A percentile compares a stretch with the other conserved stretches of the same genome.
phyloP scores from a whole-genome alignment of 2,888 invertebrate species.

The Pandemis heparana region DNA sequence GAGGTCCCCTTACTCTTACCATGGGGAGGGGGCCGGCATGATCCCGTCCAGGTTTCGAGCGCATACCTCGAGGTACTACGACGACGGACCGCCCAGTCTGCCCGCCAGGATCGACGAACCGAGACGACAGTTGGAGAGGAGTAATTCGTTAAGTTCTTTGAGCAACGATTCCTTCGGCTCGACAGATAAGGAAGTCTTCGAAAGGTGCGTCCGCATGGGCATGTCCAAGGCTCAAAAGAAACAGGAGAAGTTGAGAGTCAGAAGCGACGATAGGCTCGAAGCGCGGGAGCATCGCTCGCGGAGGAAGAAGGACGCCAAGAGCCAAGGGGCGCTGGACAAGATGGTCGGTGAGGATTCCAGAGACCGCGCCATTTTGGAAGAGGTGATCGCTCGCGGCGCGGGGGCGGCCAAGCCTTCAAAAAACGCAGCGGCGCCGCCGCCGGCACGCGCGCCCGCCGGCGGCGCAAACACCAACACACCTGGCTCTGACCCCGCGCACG shows the following conservation, averaged over 20 bases:
- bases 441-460: conserved; percentile 85
- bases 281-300: conserved; percentile 47
- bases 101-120: conserved; percentile 59
- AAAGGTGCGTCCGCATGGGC: conserved; percentile 91
- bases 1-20: conserved; percentile 54
- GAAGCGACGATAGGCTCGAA: conserved; percentile 62
- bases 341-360: conserved; percentile 64
- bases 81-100: conserved; percentile 61
- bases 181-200: conserved; percentile 89
- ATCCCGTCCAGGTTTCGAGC: conserved; percentile 46
- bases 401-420: conserved; percentile 81
- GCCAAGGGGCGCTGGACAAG: conserved; percentile 58
- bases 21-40: conserved; percentile 49
- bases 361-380: conserved; percentile 82
- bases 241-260: conserved; percentile 54
- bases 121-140: conserved; percentile 51
- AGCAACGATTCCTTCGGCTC: conserved; percentile 85
- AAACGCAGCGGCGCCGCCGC: conserved; percentile 92
- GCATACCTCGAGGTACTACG: conserved; percentile 47
- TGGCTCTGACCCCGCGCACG: conserved; percentile 75
- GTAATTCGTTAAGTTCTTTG: conserved; percentile 71
- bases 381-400: conserved; percentile 88
- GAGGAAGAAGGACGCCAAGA: conserved; percentile 28
- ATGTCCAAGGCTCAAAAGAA: conserved; percentile 79
- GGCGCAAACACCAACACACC: conserved; percentile 65